Evolutionary conservation across 2,797 vertebrate genomes (phyloP).

Genomic region (Xiphophorus birchmanni): DNA sequence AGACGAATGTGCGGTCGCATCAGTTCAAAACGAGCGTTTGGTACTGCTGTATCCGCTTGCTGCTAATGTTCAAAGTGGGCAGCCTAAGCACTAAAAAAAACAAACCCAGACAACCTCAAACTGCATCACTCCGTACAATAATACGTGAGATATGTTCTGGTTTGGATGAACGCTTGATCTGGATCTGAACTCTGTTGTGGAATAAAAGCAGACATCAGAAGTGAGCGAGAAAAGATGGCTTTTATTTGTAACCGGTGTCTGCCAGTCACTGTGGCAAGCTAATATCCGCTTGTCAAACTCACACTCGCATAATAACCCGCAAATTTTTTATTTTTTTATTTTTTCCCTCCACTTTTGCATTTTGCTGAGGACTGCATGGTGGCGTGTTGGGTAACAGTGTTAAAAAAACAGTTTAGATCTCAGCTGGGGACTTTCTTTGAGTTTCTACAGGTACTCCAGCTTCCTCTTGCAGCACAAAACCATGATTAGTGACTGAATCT

Average conservation of each 20-base stretch:
- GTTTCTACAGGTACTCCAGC: background rate
- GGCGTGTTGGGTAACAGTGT: background rate
- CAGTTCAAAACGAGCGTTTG: background rate
- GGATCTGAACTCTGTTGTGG: constrained; percentile 12
- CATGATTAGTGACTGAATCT: background rate
- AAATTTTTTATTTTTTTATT: constrained; percentile 4
- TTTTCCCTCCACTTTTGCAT: constrained; percentile 6
- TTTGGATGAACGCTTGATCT: constrained; percentile 12
- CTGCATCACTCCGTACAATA: background rate
- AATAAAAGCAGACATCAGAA: constrained; percentile 27
- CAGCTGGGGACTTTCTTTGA: background rate
- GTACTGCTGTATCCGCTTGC: background rate
- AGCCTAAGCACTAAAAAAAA: background rate
- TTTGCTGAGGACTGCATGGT: constrained; percentile 25
- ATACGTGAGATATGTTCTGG: background rate
- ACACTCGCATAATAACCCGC: constrained; percentile 33
- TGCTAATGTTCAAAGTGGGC: background rate
- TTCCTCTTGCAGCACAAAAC: background rate
- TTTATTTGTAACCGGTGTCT: constrained; percentile 38
- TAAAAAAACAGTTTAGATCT: background rate
- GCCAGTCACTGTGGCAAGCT: constrained; percentile 42
- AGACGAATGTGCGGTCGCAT: background rate
- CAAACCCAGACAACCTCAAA: background rate
- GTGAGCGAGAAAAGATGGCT: constrained; percentile 21
- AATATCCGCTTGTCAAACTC: constrained; percentile 51